These are phyloP conservation scores for Creontiades dilutus DNA, from an alignment of 2,888 invertebrate species.

Conservation along the genomic window DNA sequence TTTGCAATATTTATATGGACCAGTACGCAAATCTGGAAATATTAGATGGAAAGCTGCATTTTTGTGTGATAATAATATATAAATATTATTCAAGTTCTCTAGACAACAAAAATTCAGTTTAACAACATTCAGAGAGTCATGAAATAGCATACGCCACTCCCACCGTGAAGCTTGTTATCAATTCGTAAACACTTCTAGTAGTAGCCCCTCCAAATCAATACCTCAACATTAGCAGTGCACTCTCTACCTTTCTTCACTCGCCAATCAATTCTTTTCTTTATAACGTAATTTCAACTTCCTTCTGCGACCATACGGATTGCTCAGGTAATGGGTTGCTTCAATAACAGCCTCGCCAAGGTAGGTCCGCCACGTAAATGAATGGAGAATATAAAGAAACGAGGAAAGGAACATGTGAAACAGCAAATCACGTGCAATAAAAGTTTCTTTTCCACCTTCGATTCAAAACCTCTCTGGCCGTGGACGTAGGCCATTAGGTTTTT, in stretches of 20 bases:
- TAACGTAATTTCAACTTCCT: slow-evolving; percentile 6
- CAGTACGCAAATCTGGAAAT: too few species aligned
- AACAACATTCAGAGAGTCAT: too few species aligned
- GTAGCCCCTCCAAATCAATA: slow-evolving; percentile 4
- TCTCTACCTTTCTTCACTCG: background rate
- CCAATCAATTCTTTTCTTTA: background rate
- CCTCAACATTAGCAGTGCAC: background rate
- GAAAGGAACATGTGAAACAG: slow-evolving; percentile 44
- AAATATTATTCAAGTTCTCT: too few species aligned
- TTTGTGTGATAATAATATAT: too few species aligned
- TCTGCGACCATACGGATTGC: slow-evolving; percentile 30
- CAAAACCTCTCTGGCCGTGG: slow-evolving; percentile 3
- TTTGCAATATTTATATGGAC: too few species aligned
- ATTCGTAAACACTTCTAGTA: background rate
- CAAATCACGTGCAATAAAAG: slow-evolving; percentile 58
- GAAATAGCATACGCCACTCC: too few species aligned
- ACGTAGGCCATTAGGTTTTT: slow-evolving; percentile 52
- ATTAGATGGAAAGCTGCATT: too few species aligned
- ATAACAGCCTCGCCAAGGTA: slow-evolving; percentile 46
- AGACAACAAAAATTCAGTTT: too few species aligned
- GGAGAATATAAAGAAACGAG: slow-evolving; percentile 45
- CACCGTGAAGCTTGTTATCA: background rate
- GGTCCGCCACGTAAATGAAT: slow-evolving; percentile 38
- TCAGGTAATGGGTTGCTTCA: slow-evolving; percentile 28
- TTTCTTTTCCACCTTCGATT: slow-evolving; percentile 45